A percentile compares a stretch with the other conserved stretches of the same genome.
phyloP scores from a whole-genome alignment of 2,113 vertebrate genomes.

The Lucifuga dentata region DNA sequence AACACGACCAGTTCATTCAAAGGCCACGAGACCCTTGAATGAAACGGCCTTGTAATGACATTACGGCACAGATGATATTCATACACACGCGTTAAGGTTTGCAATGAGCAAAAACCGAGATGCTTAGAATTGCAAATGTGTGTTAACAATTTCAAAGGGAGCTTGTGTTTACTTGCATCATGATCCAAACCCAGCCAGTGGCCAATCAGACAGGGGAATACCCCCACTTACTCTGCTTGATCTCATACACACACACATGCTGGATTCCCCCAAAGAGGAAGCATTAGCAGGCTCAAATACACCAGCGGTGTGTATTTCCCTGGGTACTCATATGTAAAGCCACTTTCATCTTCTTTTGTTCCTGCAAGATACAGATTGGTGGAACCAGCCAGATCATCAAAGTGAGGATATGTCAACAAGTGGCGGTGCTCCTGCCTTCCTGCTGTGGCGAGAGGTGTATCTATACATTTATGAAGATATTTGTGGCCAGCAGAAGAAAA shows the following conservation, averaged over 20 bases:
- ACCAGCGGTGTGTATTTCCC: conserved; percentile 58
- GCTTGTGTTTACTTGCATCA: conserved; percentile 69
- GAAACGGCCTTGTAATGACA: conserved; percentile 8
- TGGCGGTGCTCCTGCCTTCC: no score
- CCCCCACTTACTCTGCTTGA: conserved; percentile 51
- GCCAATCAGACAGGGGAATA: conserved; percentile 73
- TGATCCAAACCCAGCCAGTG: conserved; percentile 63
- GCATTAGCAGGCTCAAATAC: conserved; percentile 66
- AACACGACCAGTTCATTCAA: neutral
- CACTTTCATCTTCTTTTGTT: conserved; percentile 67
- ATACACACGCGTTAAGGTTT: conserved; percentile 2
- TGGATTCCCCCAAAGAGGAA: conserved; percentile 54
- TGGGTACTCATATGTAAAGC: conserved; percentile 49
- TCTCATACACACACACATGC: conserved; percentile 11
- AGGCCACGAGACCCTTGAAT: neutral
- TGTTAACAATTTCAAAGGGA: conserved; percentile 73
- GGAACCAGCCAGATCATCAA: conserved; percentile 47
- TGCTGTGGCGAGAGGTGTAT: no score
- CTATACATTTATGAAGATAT: neutral
- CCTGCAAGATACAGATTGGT: conserved; percentile 30
- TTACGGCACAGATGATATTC: neutral
- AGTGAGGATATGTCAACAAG: conserved; percentile 44
- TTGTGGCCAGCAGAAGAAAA: no score
- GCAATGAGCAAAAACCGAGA: conserved; percentile 43
- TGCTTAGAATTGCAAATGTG: conserved; percentile 80